Evolutionary conservation across 2,888 invertebrate genomes (phyloP).

Genomic region (Caradrina kadenii): DNA sequence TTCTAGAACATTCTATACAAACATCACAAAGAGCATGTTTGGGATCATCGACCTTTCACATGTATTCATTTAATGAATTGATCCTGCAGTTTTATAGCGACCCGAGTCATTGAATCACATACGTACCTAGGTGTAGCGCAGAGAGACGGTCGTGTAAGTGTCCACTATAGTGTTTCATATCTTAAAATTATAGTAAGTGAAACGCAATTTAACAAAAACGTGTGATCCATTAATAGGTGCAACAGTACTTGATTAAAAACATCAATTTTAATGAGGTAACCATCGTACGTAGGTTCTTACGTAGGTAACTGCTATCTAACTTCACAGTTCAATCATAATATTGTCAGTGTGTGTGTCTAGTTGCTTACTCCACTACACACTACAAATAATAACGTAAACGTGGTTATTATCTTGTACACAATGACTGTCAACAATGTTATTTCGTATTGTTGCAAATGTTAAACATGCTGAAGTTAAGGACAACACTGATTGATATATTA

Average conservation of each 20-base stretch:
- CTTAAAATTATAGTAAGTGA: slow-evolving; percentile 6
- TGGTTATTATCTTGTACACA: slow-evolving; percentile 33
- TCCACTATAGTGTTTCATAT: slow-evolving; percentile 23
- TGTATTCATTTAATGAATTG: slow-evolving; percentile 73
- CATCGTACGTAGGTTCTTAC: neutral
- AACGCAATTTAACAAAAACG: slow-evolving; percentile 12
- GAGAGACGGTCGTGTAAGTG: slow-evolving; percentile 14
- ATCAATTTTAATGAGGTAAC: slow-evolving; percentile 15
- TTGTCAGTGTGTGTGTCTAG: slow-evolving; percentile 23
- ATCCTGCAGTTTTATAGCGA: slow-evolving; percentile 74
- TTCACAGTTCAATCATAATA: slow-evolving; percentile 29
- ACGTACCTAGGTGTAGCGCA: slow-evolving; percentile 4
- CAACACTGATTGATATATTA: slow-evolving; percentile 29
- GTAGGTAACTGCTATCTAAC: slow-evolving; percentile 24
- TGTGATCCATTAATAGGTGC: slow-evolving; percentile 25
- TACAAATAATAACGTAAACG: slow-evolving; percentile 42
- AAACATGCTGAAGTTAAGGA: slow-evolving; percentile 47
- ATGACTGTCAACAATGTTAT: slow-evolving; percentile 33
- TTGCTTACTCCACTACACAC: slow-evolving; percentile 22
- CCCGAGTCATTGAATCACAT: slow-evolving; percentile 53
- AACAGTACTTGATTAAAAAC: slow-evolving; percentile 16
- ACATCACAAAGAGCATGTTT: slow-evolving; percentile 61
- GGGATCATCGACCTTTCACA: slow-evolving; percentile 72
- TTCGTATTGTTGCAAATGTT: slow-evolving; percentile 41
- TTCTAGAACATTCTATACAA: slow-evolving; percentile 62